phyloP scores from a whole-genome alignment of 1,140 invertebrate species.

The Papilio glaucus region DNA sequence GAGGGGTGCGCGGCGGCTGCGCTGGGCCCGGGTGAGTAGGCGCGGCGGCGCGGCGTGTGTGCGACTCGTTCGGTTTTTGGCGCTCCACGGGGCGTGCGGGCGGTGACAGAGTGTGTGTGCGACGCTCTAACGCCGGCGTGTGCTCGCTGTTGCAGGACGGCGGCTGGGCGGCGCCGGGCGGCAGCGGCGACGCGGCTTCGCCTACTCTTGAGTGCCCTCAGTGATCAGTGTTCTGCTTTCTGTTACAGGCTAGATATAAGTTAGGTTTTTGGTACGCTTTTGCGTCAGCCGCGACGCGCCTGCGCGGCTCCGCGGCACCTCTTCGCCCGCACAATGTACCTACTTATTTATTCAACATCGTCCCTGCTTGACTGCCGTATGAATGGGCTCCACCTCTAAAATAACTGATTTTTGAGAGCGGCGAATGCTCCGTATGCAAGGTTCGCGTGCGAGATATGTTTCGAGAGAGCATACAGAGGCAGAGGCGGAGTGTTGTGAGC shows the following conservation, averaged over 20 bases:
- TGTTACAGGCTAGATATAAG: constrained; percentile 80
- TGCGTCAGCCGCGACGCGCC: constrained; percentile 53
- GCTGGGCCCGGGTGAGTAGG: constrained; percentile 23
- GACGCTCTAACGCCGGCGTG: constrained; percentile 49
- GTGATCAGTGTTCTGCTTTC: constrained; percentile 78
- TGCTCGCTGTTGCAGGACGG: constrained; percentile 62
- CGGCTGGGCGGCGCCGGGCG: constrained; percentile 44
- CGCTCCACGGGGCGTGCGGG: constrained; percentile 6
- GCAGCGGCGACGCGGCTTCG: constrained; percentile 35
- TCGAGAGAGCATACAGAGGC: neutral
- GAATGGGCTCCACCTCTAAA: constrained; percentile 38
- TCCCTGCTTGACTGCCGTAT: constrained; percentile 46
- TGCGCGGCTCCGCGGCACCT: constrained; percentile 44
- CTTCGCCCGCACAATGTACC: constrained; percentile 64
- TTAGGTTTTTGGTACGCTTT: constrained; percentile 68
- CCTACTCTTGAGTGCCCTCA: constrained; percentile 46
- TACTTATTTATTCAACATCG: constrained; percentile 64
- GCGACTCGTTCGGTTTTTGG: neutral
- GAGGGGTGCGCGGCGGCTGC: constrained; percentile 35
- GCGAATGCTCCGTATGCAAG: constrained; percentile 2
- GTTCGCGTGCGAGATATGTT: neutral
- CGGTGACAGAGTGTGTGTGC: constrained; percentile 34
- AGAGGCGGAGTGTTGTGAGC: neutral
- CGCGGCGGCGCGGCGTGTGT: neutral
- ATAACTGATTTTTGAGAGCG: neutral